Base-by-base conservation (phyloP, 2,888 invertebrate genomes). In the Nomada ferruginata region DNA sequence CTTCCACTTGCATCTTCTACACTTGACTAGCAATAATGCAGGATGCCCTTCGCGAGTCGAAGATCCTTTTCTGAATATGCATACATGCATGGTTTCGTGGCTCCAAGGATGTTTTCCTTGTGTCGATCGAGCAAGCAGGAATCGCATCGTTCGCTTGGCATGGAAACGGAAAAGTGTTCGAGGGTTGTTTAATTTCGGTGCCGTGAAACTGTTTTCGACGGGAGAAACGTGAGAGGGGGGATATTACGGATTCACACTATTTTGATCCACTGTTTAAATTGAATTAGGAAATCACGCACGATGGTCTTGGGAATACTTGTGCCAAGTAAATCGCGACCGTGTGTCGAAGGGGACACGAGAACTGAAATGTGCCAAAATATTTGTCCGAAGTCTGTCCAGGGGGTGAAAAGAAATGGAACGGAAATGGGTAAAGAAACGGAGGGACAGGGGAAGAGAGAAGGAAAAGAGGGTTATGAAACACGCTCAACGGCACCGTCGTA, bases 401-500 rank as follows among this genome's bases (percentile, higher is more conserved):
- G 15, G 13, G n/a, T 36, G n/a, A 36, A 36, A 11, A 20, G n/a
- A 29, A 18, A 53, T 42, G 15, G 23, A 44, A 44, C 10, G 44
- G 47, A 18, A 9, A 36, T n/a, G 18, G 1, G 1, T 13, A 23
- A 73, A 11, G 26, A 70, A 11, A 13, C 7, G 68, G 76, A 80
- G 79, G 68, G 83, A 77, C 29, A 47, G 64, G 42, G 63, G 53
- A 23, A 69, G 71, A 11, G 20, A n/a, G 50, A 60, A 23, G 44
- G 53, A 15, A 36, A 42, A 18, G 36, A 42, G 36, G 60, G n/a
- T 53, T 50, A 50, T 36, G 20, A 87, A 87, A 90, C 84, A 89
- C 90, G 92, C 91, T 91, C 91, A 91, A 92, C 68, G 91, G 91
- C 91, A 92, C 90, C 86, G 83, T 92, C 92, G 91, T 89, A 87